Base-by-base conservation (phyloP, 2,113 vertebrate genomes). In the Euleptes europaea region DNA sequence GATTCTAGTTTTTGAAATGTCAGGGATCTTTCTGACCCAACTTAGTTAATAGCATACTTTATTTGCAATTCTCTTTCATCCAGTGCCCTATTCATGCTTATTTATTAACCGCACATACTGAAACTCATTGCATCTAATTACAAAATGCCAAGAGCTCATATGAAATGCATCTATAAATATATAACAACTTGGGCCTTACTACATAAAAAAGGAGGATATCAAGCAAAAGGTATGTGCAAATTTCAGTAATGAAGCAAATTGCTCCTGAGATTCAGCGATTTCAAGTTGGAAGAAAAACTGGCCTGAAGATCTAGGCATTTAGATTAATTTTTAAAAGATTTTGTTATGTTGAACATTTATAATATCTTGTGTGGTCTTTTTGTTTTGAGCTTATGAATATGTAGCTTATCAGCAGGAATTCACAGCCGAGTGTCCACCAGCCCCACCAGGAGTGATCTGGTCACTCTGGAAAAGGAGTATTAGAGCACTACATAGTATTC, bases 41-140 rank as follows among this genome's bases (percentile, higher is more conserved):
- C 82, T 84, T 65, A 91, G 57, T 82, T 74, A 90, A 83, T 57
- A 92, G 54, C 84, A 89, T 86, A 47, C 78, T 90, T 88, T 83
- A 91, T 94, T 91, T 94, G 70, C 40, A 88, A 60, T 94, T 93
- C 80, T 91, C 38, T 88, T 92, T 93, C 82, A 71, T 91, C 92
- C 82, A 28, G 2, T 86, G 80, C 75, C 81, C 78, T 83, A 69
- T 19, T 2, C 54, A 38, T 84, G 89, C 51, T 71, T 84, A 84
- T 88, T 90, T 94, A 93, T 94, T 90, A 92, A 86, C 47, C 84
- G 1, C 69, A 87, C 49, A 66, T 87, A 54, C 35, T 86, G 78
- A 91, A 88, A 74, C 8, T 19, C 57, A 78, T 89, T 91, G 84
- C 74, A 89, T 93, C 66, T 91, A 91, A 92, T 92, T 95, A 80